Conservation (phyloP, 2,113 vertebrate species). For the Scortum barcoo region DNA sequence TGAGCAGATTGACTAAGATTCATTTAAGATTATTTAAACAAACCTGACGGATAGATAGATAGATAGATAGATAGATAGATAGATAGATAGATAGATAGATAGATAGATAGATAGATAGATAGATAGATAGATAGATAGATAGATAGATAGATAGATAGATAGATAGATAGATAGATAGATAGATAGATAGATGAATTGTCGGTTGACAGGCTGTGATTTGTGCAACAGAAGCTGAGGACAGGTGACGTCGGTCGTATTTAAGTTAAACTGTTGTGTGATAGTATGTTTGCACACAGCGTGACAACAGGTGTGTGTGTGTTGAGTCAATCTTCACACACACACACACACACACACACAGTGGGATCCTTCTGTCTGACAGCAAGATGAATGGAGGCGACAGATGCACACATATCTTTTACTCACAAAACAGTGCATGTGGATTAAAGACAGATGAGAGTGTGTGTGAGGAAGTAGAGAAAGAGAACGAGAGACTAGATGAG, state of each 20-base stretch:
- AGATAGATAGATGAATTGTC: too few relatives aligned
- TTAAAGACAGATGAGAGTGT: not conserved
- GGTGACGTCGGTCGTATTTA: conserved; percentile 50
- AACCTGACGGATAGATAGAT: too few relatives aligned
- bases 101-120: too few relatives aligned
- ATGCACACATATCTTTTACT: conserved; percentile 65
- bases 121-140: too few relatives aligned
- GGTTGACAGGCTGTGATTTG: conserved; percentile 41
- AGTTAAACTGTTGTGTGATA: conserved; percentile 20
- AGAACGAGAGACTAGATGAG: not conserved
- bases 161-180: not conserved
- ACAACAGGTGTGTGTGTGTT: conserved; percentile 58
- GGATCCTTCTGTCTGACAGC: conserved; percentile 56
- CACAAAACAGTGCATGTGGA: conserved; percentile 40
- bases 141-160: too few relatives aligned
- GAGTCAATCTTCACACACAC: conserved; percentile 23
- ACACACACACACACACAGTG: conserved; percentile 33
- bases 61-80: too few relatives aligned
- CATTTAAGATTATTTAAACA: too few relatives aligned
- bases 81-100: too few relatives aligned
- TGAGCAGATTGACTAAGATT: too few relatives aligned
- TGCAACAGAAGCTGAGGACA: conserved; percentile 42
- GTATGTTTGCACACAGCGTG: conserved; percentile 39
- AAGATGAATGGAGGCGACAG: conserved; percentile 66
- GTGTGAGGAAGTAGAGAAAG: not conserved